Evolutionary conservation across 37 sponge, comb jelly and placozoan genomes (phyloP), one percentile per base, ranked within the genome.

Genomic region (Axinella damicornis): DNA sequence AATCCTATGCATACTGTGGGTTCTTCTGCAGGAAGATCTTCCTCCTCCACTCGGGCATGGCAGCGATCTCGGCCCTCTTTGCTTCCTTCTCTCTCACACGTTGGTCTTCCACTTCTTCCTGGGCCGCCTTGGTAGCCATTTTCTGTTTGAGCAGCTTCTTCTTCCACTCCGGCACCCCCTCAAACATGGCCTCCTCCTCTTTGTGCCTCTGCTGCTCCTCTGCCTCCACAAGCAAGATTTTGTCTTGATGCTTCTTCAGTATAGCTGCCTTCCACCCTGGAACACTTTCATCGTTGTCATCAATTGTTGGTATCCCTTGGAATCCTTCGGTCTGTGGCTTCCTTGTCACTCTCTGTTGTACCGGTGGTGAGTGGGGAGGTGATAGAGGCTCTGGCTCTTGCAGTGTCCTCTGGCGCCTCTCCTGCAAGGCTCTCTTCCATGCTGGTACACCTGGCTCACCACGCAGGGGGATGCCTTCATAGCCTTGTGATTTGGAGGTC

Each of bases 41-140:
- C 73, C 90, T 85, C 78, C 87, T 95, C 96, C 96, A 95, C 20
- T 76, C 80, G 0, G 96, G 96, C 96, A 95, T 95, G 69, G 96
- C 86, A 25, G 87, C 84, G 20, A 95, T 74, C 54, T 80, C 79
- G 18, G 73, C 89, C 41, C 53, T 33, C 73, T 82, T 92, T 14
- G 77, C 84, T 1, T 85, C 20, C 66, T 58, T 22, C 35, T 61
- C 79, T 35, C 36, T 31, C 41, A 69, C 15, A 24, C 77, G 63
- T 58, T 83, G 73, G 12, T 28, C 39, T 61, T 83, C 79, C 31
- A 46, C 64, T 21, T 28, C 53, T 32, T 81, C 83, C 41, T 25
- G 16, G 16, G 27, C 73, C 36, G 52, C 82, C 57, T 78, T 75
- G 32, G 78, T 83, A 17, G 53, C 70, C 28, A 71, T 71, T 53